Conservation (phyloP, 2,113 vertebrate species). For the Hystrix cristata region DNA sequence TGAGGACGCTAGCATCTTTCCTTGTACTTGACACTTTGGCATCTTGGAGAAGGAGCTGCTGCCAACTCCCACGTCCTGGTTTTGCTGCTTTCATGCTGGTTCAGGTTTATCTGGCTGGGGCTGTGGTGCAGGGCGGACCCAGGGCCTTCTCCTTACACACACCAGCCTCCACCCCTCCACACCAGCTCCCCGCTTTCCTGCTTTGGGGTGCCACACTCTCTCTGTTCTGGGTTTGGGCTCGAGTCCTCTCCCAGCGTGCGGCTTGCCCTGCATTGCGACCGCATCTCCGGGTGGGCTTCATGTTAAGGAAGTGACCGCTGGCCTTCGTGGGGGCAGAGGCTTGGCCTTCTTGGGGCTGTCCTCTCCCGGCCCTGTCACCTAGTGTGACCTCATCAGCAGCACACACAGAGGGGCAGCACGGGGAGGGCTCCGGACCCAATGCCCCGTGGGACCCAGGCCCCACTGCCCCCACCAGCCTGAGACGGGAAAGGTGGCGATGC, state of each 20-base stretch:
- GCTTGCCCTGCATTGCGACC: background rate
- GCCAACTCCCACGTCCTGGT: background rate
- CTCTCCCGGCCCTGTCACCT: background rate
- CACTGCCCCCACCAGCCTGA: background rate
- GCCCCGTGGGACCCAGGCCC: background rate
- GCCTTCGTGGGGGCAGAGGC: rapidly evolving
- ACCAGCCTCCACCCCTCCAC: background rate
- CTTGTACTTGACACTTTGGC: background rate
- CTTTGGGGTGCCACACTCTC: background rate
- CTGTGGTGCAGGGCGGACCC: background rate
- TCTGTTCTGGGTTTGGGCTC: background rate
- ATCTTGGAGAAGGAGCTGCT: background rate
- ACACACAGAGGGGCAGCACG: rapidly evolving
- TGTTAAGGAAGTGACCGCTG: background rate
- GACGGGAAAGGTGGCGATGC: background rate
- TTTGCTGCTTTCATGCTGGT: too few relatives aligned
- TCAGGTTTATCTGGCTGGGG: background rate
- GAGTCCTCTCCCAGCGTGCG: background rate
- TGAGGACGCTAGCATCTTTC: background rate
- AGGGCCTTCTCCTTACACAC: background rate
- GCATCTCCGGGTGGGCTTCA: background rate
- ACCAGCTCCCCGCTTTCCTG: background rate
- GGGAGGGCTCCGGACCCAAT: background rate
- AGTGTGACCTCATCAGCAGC: background rate
- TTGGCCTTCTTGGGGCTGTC: background rate